Conservation (phyloP, 2,113 vertebrate genomes). For the Oreochromis tanganicae region DNA sequence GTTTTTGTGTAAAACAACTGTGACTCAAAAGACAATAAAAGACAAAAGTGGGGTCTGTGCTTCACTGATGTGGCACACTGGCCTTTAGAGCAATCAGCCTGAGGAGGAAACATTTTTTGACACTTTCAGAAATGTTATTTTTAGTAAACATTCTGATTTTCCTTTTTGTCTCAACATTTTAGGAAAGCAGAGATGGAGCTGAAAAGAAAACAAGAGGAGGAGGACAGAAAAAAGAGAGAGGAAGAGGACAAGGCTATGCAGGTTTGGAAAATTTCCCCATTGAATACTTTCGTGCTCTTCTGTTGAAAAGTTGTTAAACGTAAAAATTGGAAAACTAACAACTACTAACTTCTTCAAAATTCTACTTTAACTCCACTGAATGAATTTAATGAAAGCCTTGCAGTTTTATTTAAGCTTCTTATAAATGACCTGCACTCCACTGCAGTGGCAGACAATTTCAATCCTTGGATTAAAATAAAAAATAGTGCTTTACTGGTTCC, state of each 20-base stretch:
- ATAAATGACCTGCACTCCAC: background rate
- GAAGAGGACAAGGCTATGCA: conserved; percentile 89
- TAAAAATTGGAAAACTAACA: background rate
- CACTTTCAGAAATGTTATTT: background rate
- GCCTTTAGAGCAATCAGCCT: background rate
- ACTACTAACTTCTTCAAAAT: background rate
- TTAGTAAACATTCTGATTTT: background rate
- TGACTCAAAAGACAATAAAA: background rate
- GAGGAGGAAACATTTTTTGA: background rate
- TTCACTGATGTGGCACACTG: background rate
- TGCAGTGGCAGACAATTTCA: background rate
- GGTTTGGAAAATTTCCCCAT: conserved; percentile 61
- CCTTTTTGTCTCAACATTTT: background rate
- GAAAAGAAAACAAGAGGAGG: conserved; percentile 95
- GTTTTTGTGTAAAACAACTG: background rate
- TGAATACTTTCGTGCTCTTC: background rate
- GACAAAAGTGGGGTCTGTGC: background rate
- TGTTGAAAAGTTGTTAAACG: background rate
- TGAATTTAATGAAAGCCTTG: background rate
- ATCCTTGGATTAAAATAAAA: background rate
- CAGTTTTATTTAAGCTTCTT: background rate
- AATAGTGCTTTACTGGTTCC: background rate
- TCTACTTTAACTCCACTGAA: background rate
- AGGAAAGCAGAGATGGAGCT: conserved; percentile 96
- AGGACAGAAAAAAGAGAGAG: conserved; percentile 89